These are phyloP conservation scores for Bursaphelenchus mucronatus DNA, from an alignment of 1,140 invertebrate genomes.

Conservation along the genomic window DNA sequence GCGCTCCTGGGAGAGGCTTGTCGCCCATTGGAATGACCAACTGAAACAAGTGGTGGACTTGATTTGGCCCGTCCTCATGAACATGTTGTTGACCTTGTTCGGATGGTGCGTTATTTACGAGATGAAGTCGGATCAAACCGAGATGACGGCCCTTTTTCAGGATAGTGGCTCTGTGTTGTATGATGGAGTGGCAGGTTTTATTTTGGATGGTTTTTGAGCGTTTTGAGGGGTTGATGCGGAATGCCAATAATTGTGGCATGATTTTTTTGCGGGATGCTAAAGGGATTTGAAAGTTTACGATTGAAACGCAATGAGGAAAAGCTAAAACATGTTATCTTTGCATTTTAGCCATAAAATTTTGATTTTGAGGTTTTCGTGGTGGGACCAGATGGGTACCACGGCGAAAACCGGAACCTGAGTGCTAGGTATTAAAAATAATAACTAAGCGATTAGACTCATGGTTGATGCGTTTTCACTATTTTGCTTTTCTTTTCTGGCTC, in stretches of 20 bases:
- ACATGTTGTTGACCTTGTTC: constrained; percentile 41
- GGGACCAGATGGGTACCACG: too few species aligned
- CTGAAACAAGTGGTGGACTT: constrained; percentile 13
- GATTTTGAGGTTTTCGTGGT: background rate
- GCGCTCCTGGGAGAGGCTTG: too few species aligned
- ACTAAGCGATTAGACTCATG: background rate
- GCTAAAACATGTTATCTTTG: background rate
- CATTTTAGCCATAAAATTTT: background rate
- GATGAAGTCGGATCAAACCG: constrained; percentile 25
- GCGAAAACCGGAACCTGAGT: too few species aligned
- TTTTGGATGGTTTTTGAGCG: background rate
- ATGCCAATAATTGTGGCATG: background rate
- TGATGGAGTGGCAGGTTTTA: constrained; percentile 42
- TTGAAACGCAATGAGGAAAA: too few species aligned
- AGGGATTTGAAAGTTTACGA: background rate
- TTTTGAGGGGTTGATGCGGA: too few species aligned
- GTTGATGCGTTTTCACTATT: background rate
- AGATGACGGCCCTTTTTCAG: constrained; percentile 28
- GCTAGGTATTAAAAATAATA: too few species aligned
- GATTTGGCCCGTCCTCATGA: constrained; percentile 39
- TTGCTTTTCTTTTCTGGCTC: background rate
- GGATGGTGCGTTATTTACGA: constrained; percentile 42
- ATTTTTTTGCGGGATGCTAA: background rate
- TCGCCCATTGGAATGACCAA: too few species aligned
- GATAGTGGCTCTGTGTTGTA: constrained; percentile 31